phyloP scores from a whole-genome alignment of 2,797 vertebrate species.

The Macropodus opercularis region DNA sequence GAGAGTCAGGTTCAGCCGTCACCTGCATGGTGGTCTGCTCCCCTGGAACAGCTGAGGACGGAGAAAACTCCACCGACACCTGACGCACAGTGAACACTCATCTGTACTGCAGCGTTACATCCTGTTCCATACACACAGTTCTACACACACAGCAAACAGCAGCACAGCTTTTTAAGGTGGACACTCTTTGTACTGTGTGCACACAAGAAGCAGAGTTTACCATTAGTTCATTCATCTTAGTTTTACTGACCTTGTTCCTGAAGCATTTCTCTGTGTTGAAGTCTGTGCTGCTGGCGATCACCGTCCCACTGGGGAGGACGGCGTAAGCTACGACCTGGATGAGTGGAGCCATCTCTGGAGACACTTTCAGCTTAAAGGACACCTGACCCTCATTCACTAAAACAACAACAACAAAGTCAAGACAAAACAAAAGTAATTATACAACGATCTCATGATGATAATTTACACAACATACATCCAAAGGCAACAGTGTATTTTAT shows the following conservation, averaged over 20 bases:
- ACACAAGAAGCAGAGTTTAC: too few species aligned
- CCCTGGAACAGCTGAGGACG: constrained; percentile 76
- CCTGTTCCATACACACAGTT: too few species aligned
- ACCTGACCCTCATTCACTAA: constrained; percentile 60
- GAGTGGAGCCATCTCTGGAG: constrained; percentile 61
- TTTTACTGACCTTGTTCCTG: constrained; percentile 64
- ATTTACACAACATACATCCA: too few species aligned
- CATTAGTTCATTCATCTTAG: too few species aligned
- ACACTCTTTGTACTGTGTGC: too few species aligned
- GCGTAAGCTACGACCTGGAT: constrained; percentile 71
- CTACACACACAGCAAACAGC: too few species aligned
- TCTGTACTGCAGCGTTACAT: too few species aligned
- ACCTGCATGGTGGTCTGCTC: constrained; percentile 74
- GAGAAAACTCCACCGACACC: constrained; percentile 83
- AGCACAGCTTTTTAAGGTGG: too few species aligned
- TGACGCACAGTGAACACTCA: too few species aligned
- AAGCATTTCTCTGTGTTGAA: constrained; percentile 77
- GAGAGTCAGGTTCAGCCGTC: constrained; percentile 73
- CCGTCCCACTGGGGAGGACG: constrained; percentile 66
- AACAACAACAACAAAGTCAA: too few species aligned
- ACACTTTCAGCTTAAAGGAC: constrained; percentile 60
- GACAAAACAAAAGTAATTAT: too few species aligned
- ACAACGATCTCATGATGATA: neutral
- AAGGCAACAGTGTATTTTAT: neutral
- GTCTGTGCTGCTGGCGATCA: constrained; percentile 61